Base-by-base conservation (phyloP, 2,113 vertebrate genomes). In the Cheilinus undulatus region DNA sequence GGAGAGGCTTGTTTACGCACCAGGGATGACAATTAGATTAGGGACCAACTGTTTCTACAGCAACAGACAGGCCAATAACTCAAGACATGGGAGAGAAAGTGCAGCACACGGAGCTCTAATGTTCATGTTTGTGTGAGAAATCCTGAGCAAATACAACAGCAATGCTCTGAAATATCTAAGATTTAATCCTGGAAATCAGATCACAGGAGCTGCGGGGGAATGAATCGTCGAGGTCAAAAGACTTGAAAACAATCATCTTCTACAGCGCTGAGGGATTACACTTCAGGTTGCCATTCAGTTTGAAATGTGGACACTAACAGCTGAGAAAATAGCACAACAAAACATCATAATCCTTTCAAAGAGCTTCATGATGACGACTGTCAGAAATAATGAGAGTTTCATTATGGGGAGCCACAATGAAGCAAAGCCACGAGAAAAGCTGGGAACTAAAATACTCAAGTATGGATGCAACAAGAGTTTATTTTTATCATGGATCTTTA, bases 11-110 rank as follows among this genome's bases (percentile, higher is more conserved):
- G 71, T 70, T 75, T 59, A 73, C 13, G 4, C 27, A 56, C 43
- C 9, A 53, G 42, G 63, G 46, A 52, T 24, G 4, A 28, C 46
- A 66, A 83, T 65, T 54, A 28, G 63, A 73, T 77, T 73, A 69
- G 57, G 56, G 53, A 57, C 5, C 30, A 17, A 40, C 34, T 0
- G 74, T 74, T 54, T 46, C 74, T 49, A 61, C 2, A 60, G 70
- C 59, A 83, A 83, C 69, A 13, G 59, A 61, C 26, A 32, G 40
- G 30, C 20, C 45, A 42, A 49, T 59, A 40, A 28, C 49, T 77
- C 26, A 34, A 59, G 27, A 53, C 26, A 34, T 8, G 9, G 30
- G 23, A 40, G 3, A 36, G 17, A 26, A 20, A 56, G 17, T 32
- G 23, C n/a, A 19, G 5, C 34, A 23, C 8, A 50, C 9, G 6